phyloP scores from a whole-genome alignment of 2,888 invertebrate genomes.

The Magallana nippona region DNA sequence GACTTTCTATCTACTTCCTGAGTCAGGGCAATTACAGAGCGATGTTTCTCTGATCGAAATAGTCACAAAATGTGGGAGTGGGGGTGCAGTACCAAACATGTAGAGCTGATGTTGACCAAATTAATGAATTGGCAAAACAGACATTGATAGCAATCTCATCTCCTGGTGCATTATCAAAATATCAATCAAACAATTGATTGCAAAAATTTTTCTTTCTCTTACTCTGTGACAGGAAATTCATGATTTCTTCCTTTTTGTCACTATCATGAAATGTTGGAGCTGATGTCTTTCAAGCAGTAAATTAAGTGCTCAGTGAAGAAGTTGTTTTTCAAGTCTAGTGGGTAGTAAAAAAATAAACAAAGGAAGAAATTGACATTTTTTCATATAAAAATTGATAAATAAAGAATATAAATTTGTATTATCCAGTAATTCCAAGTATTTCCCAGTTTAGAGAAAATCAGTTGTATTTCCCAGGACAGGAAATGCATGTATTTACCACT shows the following conservation, averaged over 20 bases:
- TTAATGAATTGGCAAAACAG: not conserved
- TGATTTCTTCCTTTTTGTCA: not conserved
- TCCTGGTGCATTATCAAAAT: too few relatives aligned
- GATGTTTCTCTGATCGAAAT: not conserved
- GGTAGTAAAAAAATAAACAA: too few relatives aligned
- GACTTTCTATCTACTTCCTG: conserved; percentile 10
- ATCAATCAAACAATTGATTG: too few relatives aligned
- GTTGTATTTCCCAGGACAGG: too few relatives aligned
- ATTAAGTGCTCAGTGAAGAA: too few relatives aligned
- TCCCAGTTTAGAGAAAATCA: too few relatives aligned
- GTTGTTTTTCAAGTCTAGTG: too few relatives aligned
- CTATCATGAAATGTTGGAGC: not conserved
- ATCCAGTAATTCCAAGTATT: too few relatives aligned
- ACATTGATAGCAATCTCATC: not conserved
- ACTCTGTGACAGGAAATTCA: not conserved
- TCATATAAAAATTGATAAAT: too few relatives aligned
- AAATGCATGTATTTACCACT: too few relatives aligned
- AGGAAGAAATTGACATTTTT: too few relatives aligned
- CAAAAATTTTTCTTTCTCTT: not conserved
- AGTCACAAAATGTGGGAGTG: not conserved
- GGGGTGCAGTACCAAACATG: not conserved
- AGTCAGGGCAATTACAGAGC: conserved; percentile 6
- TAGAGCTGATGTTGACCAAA: not conserved
- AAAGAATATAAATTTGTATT: too few relatives aligned
- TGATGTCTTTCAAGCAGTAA: not conserved